Evolutionary conservation across 2,113 vertebrate genomes (phyloP), one percentile per base, ranked within the genome.

Genomic region (Caranx ignobilis): DNA sequence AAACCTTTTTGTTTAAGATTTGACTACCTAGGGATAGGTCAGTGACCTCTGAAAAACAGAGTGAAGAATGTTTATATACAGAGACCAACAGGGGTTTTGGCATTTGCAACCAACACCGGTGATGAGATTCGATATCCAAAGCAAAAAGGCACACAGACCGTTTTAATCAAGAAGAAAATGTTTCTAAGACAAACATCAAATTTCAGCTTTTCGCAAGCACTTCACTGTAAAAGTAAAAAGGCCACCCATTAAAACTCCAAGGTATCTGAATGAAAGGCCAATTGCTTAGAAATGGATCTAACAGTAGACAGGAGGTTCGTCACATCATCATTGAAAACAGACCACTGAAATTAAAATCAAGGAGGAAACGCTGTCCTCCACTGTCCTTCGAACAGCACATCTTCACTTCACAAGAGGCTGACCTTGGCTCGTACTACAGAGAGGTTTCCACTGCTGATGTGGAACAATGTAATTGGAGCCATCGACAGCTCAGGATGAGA

Each of bases 401-500:
- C 48, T 34, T 52, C 9, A n/a, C 34, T 26, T 26, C 26, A 26
- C 31, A 43, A 77, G 81, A 67, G 78, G 34, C 35, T 39, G 2
- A 83, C 81, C 45, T 67, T 77, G 65, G 79, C 63, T 62, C 55
- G 34, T 16, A 18, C 35, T 35, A 54, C 48, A 19, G 71, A 82
- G 76, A 71, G 6, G 19, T 70, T 73, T 80, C 45, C n/a, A 71
- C 54, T 61, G 67, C 50, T 66, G 35, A 71, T 71, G 37, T 72
- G 70, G 72, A 85, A 43, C 57, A 70, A 71, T 41, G 45, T 68
- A 78, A 71, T 54, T 68, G 60, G 50, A 70, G 69, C 57, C 67
- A 82, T 75, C 37, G 13, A 72, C 82, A 77, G 39, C 26, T 55
- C 56, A 67, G n/a, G 55, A 71, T 81, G 80, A 86, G 62, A 75